phyloP scores from a whole-genome alignment of 1,140 invertebrate species.

The Aphidius ervi region DNA sequence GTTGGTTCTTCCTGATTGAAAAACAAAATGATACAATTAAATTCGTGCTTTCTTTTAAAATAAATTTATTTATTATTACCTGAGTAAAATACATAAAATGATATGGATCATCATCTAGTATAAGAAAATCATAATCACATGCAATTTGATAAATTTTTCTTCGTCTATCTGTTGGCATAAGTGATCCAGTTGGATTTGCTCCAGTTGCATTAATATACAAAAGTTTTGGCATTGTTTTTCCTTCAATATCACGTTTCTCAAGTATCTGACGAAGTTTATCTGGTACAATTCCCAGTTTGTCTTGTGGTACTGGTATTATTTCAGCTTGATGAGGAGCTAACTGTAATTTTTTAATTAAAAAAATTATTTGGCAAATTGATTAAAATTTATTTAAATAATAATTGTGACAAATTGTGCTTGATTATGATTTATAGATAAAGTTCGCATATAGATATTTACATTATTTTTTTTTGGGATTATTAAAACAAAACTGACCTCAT shows the following conservation, averaged over 20 bases:
- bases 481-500: too few species aligned
- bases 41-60: background rate
- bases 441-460: too few species aligned
- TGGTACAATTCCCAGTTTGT: slow-evolving; percentile 54
- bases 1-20: slow-evolving; percentile 53
- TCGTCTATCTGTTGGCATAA: slow-evolving; percentile 62
- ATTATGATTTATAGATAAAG: background rate
- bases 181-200: slow-evolving; percentile 67
- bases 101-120: slow-evolving; percentile 80
- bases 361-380: slow-evolving; percentile 5
- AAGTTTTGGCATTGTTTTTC: slow-evolving; percentile 59
- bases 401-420: too few species aligned
- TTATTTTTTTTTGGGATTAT: too few species aligned
- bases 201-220: slow-evolving; percentile 61
- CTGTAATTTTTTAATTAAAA: slow-evolving; percentile 35
- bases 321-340: slow-evolving; percentile 53
- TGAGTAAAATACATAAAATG: slow-evolving; percentile 67
- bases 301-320: slow-evolving; percentile 53
- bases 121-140: slow-evolving; percentile 71
- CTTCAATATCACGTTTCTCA: slow-evolving; percentile 47
- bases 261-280: slow-evolving; percentile 47
- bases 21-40: background rate
- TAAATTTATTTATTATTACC: background rate
- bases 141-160: slow-evolving; percentile 71
- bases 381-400: background rate